Conservation (phyloP, 1,140 invertebrate species). For the Hyphantria cunea region DNA sequence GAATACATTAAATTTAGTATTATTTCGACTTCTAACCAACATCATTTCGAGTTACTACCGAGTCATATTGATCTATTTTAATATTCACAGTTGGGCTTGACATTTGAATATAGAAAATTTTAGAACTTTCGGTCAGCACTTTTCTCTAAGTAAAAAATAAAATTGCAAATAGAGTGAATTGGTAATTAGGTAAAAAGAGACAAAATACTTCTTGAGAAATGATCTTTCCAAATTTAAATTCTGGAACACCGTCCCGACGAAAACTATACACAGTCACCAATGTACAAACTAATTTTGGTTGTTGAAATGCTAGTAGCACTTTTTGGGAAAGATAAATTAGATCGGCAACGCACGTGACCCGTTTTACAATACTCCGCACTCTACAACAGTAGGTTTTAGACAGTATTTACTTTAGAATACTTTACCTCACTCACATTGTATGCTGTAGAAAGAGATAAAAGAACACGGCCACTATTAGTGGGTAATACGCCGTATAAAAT, state of each 20-base stretch:
- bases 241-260: background rate
- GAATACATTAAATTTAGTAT: no score
- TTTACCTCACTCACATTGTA: conserved; percentile 38
- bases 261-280: conserved; percentile 21
- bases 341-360: conserved; percentile 60
- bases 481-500: conserved; percentile 43
- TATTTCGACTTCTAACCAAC: no score
- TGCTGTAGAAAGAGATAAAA: conserved; percentile 32
- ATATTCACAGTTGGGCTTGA: no score
- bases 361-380: conserved; percentile 52
- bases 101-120: no score
- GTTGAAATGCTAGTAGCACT: conserved; percentile 60
- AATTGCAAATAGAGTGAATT: no score
- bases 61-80: no score
- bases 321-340: conserved; percentile 69
- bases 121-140: no score
- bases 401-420: conserved; percentile 50
- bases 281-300: conserved; percentile 55
- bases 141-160: no score
- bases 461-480: conserved; percentile 41
- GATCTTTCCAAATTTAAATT: conserved; percentile 4
- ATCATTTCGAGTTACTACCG: no score
- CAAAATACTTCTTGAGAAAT: background rate
- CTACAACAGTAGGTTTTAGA: conserved; percentile 44
- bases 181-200: no score